Evolutionary conservation across 2,888 invertebrate species (phyloP), one percentile per base, ranked within the genome.

Genomic region (Drosophila prolongata): DNA sequence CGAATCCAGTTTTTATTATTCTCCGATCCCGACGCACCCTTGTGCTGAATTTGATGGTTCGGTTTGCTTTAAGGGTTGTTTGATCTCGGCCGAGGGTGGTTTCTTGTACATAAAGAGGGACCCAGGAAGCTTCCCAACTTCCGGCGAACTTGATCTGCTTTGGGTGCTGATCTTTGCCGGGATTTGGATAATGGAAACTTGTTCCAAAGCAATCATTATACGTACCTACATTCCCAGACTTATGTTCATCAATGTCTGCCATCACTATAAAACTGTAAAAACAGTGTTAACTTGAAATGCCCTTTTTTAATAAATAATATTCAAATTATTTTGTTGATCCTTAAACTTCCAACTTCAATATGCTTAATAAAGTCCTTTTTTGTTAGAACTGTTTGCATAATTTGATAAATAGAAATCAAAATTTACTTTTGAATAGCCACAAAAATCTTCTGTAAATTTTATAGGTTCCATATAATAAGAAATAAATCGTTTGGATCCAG

Each of bases 111-210:
- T 24, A 40, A 40, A 27, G 8, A 53, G 14, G 57, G 38, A 38
- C 6, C 16, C 62, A 43, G 62, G 62, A 64, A 64, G 49, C 62
- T 64, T 37, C 37, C 4, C 49, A n/a, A 43, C 62, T 64, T 64
- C 62, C 62, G 62, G 62, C 27, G 62, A 61, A 64, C 49, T 49
- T 35, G 62, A 64, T 64, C 62, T 64, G 62, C 40, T 30, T 40
- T 40, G 57, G 57, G 57, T 58, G 57, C 47, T 50, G 57, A 57
- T 49, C 61, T 16, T 24, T 2, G 13, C 11, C 19, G 40, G 19
- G 10, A 34, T 13, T 60, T 10, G 37, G 6, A 34, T 10, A 34
- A 24, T 14, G 34, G 40, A 42, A 46, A 60, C 60, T 24, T 47
- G 38, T 38, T 30, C 13, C 0, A 47, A 37, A 14, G 3, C 24